A percentile compares a stretch with the other conserved stretches of the same genome.
Evolutionary conservation across 1,140 invertebrate species (phyloP).

Genomic region (Drosophila fuyamai): DNA sequence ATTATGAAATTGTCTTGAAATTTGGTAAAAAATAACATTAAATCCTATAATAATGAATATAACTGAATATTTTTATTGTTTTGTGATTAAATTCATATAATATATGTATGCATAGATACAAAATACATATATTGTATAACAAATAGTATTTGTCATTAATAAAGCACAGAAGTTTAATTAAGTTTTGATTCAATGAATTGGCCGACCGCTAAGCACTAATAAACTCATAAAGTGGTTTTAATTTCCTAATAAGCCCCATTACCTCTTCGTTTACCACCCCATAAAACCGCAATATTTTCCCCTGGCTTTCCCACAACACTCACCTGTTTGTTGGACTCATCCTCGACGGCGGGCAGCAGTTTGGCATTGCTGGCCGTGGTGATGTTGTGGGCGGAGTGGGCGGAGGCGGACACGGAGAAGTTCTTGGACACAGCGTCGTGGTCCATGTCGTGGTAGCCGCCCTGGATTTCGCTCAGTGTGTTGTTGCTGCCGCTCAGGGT

Average conservation of each 20-base stretch:
- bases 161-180: too few species aligned
- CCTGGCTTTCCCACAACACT: slow-evolving; percentile 20
- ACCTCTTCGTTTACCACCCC: slow-evolving; percentile 7
- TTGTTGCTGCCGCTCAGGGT: slow-evolving; percentile 81
- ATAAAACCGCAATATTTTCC: slow-evolving; percentile 8
- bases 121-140: too few species aligned
- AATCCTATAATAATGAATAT: too few species aligned
- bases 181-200: too few species aligned
- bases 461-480: slow-evolving; percentile 75
- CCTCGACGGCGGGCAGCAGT: slow-evolving; percentile 65
- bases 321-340: slow-evolving; percentile 81
- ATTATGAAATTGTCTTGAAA: too few species aligned
- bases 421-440: slow-evolving; percentile 70
- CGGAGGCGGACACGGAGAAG: slow-evolving; percentile 62
- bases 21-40: too few species aligned
- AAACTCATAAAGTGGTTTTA: slow-evolving; percentile 5
- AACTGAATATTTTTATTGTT: too few species aligned
- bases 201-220: not conserved
- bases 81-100: too few species aligned
- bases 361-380: slow-evolving; percentile 81
- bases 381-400: slow-evolving; percentile 67
- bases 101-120: too few species aligned
- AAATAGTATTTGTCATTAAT: too few species aligned
- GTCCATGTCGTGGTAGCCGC: slow-evolving; percentile 65
- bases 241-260: slow-evolving; percentile 8